phyloP scores from a whole-genome alignment of 2,113 vertebrate species.

The Melanerpes formicivorus region DNA sequence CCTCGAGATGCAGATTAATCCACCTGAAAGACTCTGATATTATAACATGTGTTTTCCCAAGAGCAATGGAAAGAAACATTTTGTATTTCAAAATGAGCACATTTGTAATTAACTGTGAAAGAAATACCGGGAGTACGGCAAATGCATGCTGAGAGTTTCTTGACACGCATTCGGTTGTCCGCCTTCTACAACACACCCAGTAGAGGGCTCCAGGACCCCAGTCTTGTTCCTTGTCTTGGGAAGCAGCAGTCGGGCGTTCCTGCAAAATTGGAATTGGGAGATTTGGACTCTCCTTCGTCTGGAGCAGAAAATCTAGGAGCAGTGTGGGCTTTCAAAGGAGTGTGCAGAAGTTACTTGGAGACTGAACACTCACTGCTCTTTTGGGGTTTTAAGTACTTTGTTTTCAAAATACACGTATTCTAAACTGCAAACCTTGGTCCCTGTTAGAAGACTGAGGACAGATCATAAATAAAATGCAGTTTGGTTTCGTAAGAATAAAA shows the following conservation, averaged over 20 bases:
- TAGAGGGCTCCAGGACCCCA: not conserved
- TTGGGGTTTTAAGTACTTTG: too few species aligned
- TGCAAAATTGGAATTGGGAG: accelerated
- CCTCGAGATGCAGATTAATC: not conserved
- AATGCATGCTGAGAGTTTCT: not conserved
- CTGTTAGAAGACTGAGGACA: not conserved
- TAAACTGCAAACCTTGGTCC: not conserved
- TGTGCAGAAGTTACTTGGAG: not conserved
- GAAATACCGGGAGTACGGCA: not conserved
- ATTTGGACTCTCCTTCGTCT: too few species aligned
- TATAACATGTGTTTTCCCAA: not conserved
- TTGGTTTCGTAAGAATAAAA: not conserved
- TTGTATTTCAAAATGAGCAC: not conserved
- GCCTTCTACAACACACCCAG: not conserved
- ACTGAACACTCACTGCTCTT: not conserved
- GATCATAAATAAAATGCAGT: not conserved
- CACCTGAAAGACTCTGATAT: not conserved
- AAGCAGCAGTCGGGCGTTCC: not conserved
- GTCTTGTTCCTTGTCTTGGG: not conserved
- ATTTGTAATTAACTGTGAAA: not conserved
- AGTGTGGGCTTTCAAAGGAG: accelerated
- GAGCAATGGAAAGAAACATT: not conserved
- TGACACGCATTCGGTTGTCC: not conserved
- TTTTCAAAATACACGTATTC: not conserved
- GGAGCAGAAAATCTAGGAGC: not conserved